These are phyloP conservation scores for Microctonus hyperodae DNA, from an alignment of 2,888 invertebrate genomes.

Conservation along the genomic window DNA sequence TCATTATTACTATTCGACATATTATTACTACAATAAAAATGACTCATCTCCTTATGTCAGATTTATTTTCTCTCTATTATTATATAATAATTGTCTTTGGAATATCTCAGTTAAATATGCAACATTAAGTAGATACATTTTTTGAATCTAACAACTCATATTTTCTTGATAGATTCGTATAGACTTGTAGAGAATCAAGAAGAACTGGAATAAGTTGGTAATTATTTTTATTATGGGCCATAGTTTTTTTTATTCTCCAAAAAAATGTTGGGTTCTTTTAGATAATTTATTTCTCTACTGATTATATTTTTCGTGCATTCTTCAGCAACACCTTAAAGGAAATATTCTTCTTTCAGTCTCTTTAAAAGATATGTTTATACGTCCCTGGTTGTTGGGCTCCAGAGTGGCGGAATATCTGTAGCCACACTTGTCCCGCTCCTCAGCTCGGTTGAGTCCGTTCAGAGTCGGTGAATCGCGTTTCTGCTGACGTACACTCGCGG, in stretches of 20 bases:
- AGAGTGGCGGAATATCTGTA: slow-evolving; percentile 48
- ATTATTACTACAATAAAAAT: background rate
- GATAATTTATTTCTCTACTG: background rate
- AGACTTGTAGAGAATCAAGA: background rate
- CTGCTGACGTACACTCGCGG: slow-evolving; percentile 56
- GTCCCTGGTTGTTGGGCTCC: slow-evolving; percentile 51
- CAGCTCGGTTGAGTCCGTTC: slow-evolving; percentile 50
- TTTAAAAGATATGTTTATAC: slow-evolving; percentile 29
- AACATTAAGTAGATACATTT: too few relatives aligned
- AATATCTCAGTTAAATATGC: too few relatives aligned
- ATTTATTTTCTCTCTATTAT: background rate
- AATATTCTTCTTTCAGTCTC: background rate
- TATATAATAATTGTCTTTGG: background rate
- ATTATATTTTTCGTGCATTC: background rate
- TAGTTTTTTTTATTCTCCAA: background rate
- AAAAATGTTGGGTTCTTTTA: background rate
- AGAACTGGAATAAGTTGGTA: background rate
- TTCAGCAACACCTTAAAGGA: background rate
- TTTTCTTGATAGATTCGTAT: background rate
- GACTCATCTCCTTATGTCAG: background rate
- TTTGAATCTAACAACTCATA: background rate
- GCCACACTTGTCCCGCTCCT: slow-evolving; percentile 53
- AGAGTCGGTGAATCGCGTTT: slow-evolving; percentile 52
- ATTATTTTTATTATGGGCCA: background rate
- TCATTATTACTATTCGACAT: too few relatives aligned